phyloP scores from a whole-genome alignment of 2,888 invertebrate species.

The Eupeodes luniger region DNA sequence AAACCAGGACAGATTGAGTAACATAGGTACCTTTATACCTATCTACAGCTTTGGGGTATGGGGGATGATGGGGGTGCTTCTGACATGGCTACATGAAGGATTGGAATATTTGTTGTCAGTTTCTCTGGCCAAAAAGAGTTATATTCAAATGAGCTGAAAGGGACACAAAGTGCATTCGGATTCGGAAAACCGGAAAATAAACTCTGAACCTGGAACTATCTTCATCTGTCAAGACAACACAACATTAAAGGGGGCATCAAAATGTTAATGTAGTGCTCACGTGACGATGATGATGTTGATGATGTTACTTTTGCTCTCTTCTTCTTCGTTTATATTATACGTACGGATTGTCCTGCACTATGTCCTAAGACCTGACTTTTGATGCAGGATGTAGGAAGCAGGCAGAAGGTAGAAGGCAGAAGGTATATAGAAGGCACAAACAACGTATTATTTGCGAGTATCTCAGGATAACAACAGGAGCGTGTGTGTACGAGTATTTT shows the following conservation, averaged over 20 bases:
- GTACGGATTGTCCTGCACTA: neutral
- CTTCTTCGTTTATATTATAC: slow-evolving; percentile 1
- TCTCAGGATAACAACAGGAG: neutral
- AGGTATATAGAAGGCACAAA: neutral
- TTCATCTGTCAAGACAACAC: slow-evolving; percentile 71
- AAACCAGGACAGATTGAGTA: slow-evolving; percentile 28
- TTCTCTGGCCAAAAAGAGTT: slow-evolving; percentile 21
- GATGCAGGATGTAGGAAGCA: neutral
- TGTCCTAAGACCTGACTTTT: neutral
- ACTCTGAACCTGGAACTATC: slow-evolving; percentile 67
- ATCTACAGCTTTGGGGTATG: neutral
- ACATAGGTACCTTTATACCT: neutral
- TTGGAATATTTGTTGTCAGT: slow-evolving; percentile 18
- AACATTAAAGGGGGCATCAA: slow-evolving; percentile 52
- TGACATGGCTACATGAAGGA: neutral
- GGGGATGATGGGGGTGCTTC: neutral
- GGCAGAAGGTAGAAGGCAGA: no score
- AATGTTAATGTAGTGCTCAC: slow-evolving; percentile 70
- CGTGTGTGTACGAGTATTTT: slow-evolving; percentile 15
- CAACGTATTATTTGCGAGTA: neutral
- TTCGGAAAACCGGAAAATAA: slow-evolving; percentile 70
- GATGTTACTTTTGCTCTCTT: slow-evolving; percentile 52
- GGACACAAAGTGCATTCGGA: slow-evolving; percentile 65
- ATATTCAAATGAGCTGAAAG: slow-evolving; percentile 66
- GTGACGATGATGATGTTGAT: slow-evolving; percentile 55